Evolutionary conservation across 2,797 vertebrate genomes (phyloP).

Genomic region (Antrozous pallidus): DNA sequence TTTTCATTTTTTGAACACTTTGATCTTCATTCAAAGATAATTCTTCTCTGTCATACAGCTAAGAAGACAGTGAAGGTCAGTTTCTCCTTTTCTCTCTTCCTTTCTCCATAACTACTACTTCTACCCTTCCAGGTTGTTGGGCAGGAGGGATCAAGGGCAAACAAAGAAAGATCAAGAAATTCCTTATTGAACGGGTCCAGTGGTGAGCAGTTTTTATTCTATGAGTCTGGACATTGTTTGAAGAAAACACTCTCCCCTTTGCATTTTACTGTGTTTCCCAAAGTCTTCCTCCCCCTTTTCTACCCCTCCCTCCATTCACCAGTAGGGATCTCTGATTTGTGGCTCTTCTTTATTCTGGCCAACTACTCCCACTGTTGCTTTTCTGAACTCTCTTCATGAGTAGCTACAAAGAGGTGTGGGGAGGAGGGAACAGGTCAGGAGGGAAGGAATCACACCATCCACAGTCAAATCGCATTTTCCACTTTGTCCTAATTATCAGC

Average conservation of each 20-base stretch:
- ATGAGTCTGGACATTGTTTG: not conserved
- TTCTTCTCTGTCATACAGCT: not conserved
- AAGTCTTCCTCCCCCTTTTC: not conserved
- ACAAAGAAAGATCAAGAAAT: not conserved
- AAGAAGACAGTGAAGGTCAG: not conserved
- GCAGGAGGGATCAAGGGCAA: not conserved
- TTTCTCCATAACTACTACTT: not conserved
- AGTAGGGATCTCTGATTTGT: not conserved
- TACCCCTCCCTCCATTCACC: not conserved
- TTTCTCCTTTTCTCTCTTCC: not conserved
- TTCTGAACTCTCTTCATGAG: not conserved
- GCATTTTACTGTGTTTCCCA: not conserved
- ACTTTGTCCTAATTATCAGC: not conserved
- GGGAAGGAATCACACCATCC: not conserved
- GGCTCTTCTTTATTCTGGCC: not conserved
- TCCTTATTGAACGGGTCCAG: not conserved
- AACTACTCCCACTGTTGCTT: not conserved
- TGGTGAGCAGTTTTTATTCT: not conserved
- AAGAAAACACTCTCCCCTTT: not conserved
- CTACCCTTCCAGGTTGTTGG: not conserved
- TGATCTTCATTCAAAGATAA: not conserved
- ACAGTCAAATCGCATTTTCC: not conserved
- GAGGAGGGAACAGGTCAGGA: not conserved
- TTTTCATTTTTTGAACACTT: not conserved
- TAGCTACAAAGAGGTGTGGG: not conserved